A percentile compares a stretch with the other conserved stretches of the same genome.
These are phyloP conservation scores for Dolichallabes microphthalmus DNA, from an alignment of 2,113 vertebrate species.

Conservation along the genomic window DNA sequence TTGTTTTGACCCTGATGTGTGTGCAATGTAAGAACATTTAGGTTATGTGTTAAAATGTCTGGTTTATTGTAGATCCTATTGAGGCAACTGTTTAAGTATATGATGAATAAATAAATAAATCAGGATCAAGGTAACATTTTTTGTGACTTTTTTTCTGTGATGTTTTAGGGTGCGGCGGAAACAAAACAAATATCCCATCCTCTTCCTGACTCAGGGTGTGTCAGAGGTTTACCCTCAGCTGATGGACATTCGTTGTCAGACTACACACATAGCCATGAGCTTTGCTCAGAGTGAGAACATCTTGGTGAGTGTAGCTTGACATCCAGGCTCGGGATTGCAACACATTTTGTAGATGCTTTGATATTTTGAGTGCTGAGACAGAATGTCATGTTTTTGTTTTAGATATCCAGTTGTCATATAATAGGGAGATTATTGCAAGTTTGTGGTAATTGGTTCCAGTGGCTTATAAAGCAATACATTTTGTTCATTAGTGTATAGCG, in stretches of 20 bases:
- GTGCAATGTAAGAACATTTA: constrained; percentile 85
- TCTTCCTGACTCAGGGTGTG: constrained; percentile 94
- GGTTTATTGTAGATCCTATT: neutral
- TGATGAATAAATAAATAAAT: neutral
- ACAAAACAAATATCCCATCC: constrained; percentile 96
- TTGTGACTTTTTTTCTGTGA: neutral
- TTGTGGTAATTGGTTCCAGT: no score
- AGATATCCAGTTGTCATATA: no score
- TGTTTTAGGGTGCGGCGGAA: constrained; percentile 88
- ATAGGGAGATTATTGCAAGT: no score
- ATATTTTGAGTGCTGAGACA: neutral
- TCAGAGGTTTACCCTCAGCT: constrained; percentile 86
- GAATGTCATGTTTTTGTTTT: no score
- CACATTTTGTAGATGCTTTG: neutral
- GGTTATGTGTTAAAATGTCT: neutral
- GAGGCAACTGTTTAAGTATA: neutral
- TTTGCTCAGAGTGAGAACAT: constrained; percentile 96
- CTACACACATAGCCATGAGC: constrained; percentile 89
- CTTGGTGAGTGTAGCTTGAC: constrained; percentile 74
- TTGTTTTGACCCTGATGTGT: constrained; percentile 93
- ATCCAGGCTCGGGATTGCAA: neutral
- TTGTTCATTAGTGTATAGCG: no score
- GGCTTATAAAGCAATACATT: no score
- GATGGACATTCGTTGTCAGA: constrained; percentile 91
- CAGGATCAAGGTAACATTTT: neutral